Evolutionary conservation across 2,797 vertebrate genomes (phyloP).

Genomic region (Eidolon dupreanum): DNA sequence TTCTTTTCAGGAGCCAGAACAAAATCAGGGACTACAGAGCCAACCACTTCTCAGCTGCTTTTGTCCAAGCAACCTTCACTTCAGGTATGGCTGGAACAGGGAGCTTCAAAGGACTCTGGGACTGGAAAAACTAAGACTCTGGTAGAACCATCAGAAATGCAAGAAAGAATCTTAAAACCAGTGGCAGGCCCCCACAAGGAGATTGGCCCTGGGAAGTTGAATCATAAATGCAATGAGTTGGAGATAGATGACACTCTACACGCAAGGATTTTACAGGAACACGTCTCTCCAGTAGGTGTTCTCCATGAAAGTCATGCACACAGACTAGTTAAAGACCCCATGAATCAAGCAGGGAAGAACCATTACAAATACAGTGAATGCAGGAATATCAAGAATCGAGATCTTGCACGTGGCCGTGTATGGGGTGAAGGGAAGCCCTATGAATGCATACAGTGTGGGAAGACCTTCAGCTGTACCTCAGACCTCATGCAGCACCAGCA

Average conservation of each 20-base stretch:
- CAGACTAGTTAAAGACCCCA: background rate
- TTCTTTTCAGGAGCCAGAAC: background rate
- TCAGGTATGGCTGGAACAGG: no score
- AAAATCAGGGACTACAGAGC: background rate
- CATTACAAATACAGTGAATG: background rate
- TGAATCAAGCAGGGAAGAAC: background rate
- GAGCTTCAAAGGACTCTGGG: background rate
- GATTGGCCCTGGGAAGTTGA: background rate
- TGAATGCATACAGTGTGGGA: background rate
- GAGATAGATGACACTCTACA: background rate
- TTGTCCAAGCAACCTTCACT: background rate
- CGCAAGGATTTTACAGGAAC: background rate
- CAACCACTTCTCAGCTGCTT: background rate
- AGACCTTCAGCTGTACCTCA: background rate
- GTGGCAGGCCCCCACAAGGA: background rate
- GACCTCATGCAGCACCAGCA: slow-evolving; percentile 1
- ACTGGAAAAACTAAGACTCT: background rate
- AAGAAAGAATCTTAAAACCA: background rate
- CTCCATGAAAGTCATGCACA: background rate
- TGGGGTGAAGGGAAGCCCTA: background rate
- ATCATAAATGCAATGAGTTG: background rate
- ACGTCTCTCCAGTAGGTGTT: background rate
- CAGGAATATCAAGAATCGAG: background rate
- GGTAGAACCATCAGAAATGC: background rate
- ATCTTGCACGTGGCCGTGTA: background rate